Evolutionary conservation across 2,888 invertebrate species (phyloP).

Genomic region (Phyllotreta striolata): DNA sequence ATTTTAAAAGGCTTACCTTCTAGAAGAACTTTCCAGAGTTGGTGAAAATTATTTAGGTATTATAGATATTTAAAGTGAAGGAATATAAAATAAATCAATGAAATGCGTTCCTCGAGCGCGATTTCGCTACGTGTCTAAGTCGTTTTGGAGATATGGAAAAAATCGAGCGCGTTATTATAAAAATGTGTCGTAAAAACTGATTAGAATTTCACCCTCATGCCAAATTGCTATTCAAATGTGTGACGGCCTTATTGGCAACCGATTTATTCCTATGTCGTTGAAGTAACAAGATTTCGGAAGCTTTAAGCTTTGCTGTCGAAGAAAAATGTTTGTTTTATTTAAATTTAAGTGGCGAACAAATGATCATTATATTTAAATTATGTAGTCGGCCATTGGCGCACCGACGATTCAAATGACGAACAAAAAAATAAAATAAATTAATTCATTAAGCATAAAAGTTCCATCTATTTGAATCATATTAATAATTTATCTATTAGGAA

Average conservation of each 20-base stretch:
- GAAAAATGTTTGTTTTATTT: conserved; percentile 62
- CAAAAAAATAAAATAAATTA: too few relatives aligned
- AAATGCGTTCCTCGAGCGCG: too few relatives aligned
- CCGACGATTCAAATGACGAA: neutral
- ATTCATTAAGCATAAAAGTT: too few relatives aligned
- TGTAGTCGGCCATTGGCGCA: conserved; percentile 30
- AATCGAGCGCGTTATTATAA: conserved; percentile 56
- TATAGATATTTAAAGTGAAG: too few relatives aligned
- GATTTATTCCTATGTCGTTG: conserved; percentile 61
- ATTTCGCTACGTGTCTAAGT: too few relatives aligned
- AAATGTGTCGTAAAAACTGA: conserved; percentile 61
- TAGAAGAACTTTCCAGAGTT: too few relatives aligned
- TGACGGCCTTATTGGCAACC: conserved; percentile 61
- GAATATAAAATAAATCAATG: too few relatives aligned
- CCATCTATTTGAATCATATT: too few relatives aligned
- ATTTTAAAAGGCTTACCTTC: too few relatives aligned
- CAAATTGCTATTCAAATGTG: conserved; percentile 63
- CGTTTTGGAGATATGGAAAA: neutral
- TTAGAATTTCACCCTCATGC: conserved; percentile 61
- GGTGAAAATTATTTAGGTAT: too few relatives aligned
- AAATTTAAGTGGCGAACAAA: conserved; percentile 58
- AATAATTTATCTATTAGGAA: too few relatives aligned
- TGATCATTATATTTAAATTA: conserved; percentile 57
- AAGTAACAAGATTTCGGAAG: conserved; percentile 59
- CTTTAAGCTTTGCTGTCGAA: conserved; percentile 54